Evolutionary conservation across 2,113 vertebrate species (phyloP), one percentile per base, ranked within the genome.

Genomic region (Pampusana beccarii): DNA sequence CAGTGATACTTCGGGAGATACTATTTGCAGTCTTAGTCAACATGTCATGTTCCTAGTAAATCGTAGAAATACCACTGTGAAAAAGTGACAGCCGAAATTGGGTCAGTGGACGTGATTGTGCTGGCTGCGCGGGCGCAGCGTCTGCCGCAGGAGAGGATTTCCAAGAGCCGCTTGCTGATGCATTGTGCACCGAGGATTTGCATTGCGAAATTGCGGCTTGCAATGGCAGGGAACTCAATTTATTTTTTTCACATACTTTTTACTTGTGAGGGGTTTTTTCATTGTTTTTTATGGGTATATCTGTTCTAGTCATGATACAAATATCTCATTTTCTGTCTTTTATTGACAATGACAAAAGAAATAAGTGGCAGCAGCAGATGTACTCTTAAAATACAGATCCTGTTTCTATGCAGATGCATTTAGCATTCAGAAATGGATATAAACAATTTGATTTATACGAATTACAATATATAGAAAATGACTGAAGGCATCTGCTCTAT

Each of bases 401-500:
- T 93, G 69, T 84, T 96, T 96, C 91, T 75, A 58, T 92, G 88
- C 90, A 95, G 96, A 93, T 93, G 92, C 86, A 77, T 74, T 97
- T 92, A 89, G 69, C 90, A 81, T 94, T 94, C 80, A 84, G 77
- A 86, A 95, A 96, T 92, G 86, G 87, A 92, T 84, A 81, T 67
- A 85, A 94, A 79, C 70, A 65, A 91, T 75, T 78, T 48, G 84
- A 86, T 88, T 91, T 92, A 46, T 96, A 92, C 51, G 82, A 81
- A 94, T 94, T 56, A 92, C 1, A 0, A 78, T 93, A 69, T n/a
- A 71, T 11, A 91, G 91, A 92, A 86, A 93, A 93, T 57, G 69
- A 91, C 79, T 90, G 83, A 94, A 93, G 88, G 92, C 93, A 95
- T 95, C 94, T 97, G 94, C 74, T 93, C 61, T 62, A 53, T 82